Base-by-base conservation (phyloP, 2,888 invertebrate genomes). In the Spatulosminthurus flaviceps region DNA sequence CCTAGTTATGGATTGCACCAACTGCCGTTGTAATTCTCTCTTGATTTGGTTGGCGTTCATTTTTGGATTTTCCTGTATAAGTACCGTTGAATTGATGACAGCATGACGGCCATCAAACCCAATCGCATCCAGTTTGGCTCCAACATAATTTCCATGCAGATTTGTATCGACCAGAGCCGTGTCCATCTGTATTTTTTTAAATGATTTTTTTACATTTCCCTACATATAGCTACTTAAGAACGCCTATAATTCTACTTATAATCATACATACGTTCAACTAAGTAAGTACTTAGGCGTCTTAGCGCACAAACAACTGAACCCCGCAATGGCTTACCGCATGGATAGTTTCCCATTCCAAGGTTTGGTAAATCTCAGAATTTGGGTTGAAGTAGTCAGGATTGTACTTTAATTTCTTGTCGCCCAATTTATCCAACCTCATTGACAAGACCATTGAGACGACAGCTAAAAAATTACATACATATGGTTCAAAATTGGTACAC, bases 121-220 rank as follows among this genome's bases (percentile, higher is more conserved):
- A 73, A 90, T 90, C 16, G 92, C 89, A 81, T 93, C 93, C 0
- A 96, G 92, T 77, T 91, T 90, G 0, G 94, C 92, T 64, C 93
- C 92, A 87, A 96, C 91, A 87, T 95, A 96, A 86, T 94, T 93
- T 86, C 94, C 93, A 0, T 95, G 94, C 86, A 95, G 94, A 0
- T 95, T 94, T 0, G 96, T 96, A 93, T 95, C 95, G 0, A 94
- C 94, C 91, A 96, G 94, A 0, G 95, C 94, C 0, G 95, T 95
- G 88, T 95, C 95, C 86, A 96, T 91, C 95, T 96, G 34, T 7
- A 34, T 69, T 69, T n/a, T n/a, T n/a, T n/a, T n/a, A n/a, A n/a
- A n/a, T n/a, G n/a, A n/a, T n/a, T n/a, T n/a, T n/a, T n/a, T n/a
- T n/a, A n/a, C n/a, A n/a, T n/a, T n/a, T n/a, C n/a, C n/a, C n/a